Base-by-base conservation (phyloP, 2,113 vertebrate species). In the Hylia prasina region DNA sequence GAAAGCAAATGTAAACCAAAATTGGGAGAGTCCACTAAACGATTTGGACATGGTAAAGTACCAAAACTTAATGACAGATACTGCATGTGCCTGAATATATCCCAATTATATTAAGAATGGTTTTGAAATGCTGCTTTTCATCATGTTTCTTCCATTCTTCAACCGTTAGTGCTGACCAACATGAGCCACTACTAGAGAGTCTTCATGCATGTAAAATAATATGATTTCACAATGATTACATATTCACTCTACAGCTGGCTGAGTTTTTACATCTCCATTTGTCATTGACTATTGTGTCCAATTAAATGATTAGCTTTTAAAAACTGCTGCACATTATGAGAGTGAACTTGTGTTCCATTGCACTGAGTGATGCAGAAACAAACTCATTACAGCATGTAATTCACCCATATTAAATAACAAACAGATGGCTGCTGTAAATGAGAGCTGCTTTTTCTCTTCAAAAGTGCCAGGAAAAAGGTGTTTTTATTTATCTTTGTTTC, bases 361-460 rank as follows among this genome's bases (percentile, higher is more conserved):
- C 98, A 99, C 98, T 98, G 99, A 99, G 98, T 98, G 99, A 99
- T 99, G 99, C 99, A 99, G 99, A 99, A 99, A 99, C 99, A 99
- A 99, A 99, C 99, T 99, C 99, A 99, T 99, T 99, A 99, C 99
- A 99, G 99, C 99, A 99, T 99, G 99, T 99, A 99, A 98, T 99
- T 99, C 99, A 99, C 99, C 99, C 99, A 99, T 99, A 99, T 99
- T 99, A 99, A 99, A 99, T 99, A 99, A 99, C 99, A 99, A 99
- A 99, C 99, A 99, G 99, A 99, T 99, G 99, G 99, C 98, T 99
- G 98, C 98, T 99, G 99, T 98, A 99, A 98, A 99, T 98, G 98
- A 98, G 97, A 99, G 98, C 98, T 99, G 99, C 99, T 99, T 99
- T 99, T 99, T 99, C 98, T 99, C 98, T 99, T 99, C 99, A 98